A percentile compares a stretch with the other conserved stretches of the same genome.
Evolutionary conservation across 2,797 vertebrate genomes (phyloP).

Genomic region (Setipinna tenuifilis): DNA sequence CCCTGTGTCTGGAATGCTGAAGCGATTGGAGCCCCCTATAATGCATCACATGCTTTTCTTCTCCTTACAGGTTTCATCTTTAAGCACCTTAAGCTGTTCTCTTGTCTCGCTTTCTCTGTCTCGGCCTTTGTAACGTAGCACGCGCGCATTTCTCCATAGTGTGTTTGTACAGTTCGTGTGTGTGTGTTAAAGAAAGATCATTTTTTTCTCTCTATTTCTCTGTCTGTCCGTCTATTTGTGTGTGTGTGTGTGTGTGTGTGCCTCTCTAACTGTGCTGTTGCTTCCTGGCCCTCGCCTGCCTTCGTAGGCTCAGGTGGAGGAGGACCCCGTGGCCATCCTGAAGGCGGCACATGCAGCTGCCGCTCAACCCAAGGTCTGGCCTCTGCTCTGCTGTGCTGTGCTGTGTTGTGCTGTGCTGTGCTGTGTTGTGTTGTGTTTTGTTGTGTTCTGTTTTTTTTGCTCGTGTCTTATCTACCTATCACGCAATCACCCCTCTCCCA

Average conservation of each 20-base stretch:
- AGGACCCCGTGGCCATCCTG: constrained; percentile 75
- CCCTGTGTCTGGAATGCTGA: background rate
- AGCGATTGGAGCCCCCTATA: background rate
- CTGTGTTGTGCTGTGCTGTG: constrained; percentile 40
- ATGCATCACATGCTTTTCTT: background rate
- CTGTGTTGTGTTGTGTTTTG: background rate
- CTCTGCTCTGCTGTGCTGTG: constrained; percentile 53
- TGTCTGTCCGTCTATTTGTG: background rate
- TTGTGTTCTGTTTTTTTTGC: too few species aligned
- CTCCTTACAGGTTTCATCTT: background rate
- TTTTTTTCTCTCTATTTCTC: background rate
- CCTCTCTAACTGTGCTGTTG: constrained; percentile 68
- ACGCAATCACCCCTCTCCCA: background rate
- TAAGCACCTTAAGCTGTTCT: background rate
- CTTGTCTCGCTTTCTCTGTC: background rate
- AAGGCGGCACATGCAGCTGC: constrained; percentile 73
- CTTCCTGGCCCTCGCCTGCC: constrained; percentile 65
- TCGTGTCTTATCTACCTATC: background rate
- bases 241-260: constrained; percentile 32
- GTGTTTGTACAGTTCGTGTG: background rate
- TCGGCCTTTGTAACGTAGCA: background rate
- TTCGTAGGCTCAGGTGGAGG: constrained; percentile 78
- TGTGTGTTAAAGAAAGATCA: background rate
- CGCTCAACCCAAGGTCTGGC: constrained; percentile 79
- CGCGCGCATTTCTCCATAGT: background rate